Evolutionary conservation across 2,888 invertebrate genomes (phyloP).

Genomic region (Helicoverpa assulta): DNA sequence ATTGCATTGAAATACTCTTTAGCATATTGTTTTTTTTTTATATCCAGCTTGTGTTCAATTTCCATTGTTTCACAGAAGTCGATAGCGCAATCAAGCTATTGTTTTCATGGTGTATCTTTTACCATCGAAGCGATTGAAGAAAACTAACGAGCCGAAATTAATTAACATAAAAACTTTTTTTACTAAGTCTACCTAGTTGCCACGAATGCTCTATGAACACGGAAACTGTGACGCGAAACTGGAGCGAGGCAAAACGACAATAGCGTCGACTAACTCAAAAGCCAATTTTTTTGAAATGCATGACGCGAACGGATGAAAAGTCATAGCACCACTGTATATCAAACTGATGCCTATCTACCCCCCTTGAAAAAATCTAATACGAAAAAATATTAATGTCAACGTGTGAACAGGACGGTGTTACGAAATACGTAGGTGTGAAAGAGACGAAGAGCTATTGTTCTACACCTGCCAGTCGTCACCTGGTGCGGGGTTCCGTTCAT

Average conservation of each 20-base stretch:
- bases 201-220: slow-evolving; percentile 60
- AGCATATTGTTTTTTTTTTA: slow-evolving; percentile 51
- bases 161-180: slow-evolving; percentile 73
- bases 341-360: slow-evolving; percentile 78
- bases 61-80: slow-evolving; percentile 49
- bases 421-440: slow-evolving; percentile 69
- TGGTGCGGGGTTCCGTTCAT: slow-evolving; percentile 82
- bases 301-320: slow-evolving; percentile 76
- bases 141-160: slow-evolving; percentile 62
- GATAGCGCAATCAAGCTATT: slow-evolving; percentile 40
- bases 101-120: slow-evolving; percentile 28
- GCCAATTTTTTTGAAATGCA: slow-evolving; percentile 80
- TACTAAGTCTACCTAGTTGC: slow-evolving; percentile 65
- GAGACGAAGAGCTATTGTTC: slow-evolving; percentile 78
- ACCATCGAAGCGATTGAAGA: slow-evolving; percentile 22
- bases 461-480: slow-evolving; percentile 87
- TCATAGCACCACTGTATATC: slow-evolving; percentile 76
- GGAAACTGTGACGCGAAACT: slow-evolving; percentile 72
- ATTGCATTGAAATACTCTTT: slow-evolving; percentile 59
- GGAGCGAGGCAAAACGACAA: slow-evolving; percentile 77
- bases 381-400: slow-evolving; percentile 79
- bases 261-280: slow-evolving; percentile 74
- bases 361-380: slow-evolving; percentile 77
- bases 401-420: slow-evolving; percentile 64
- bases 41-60: slow-evolving; percentile 35